Evolutionary conservation across 2,797 vertebrate genomes (phyloP).

Genomic region (Serranus cabrilla): DNA sequence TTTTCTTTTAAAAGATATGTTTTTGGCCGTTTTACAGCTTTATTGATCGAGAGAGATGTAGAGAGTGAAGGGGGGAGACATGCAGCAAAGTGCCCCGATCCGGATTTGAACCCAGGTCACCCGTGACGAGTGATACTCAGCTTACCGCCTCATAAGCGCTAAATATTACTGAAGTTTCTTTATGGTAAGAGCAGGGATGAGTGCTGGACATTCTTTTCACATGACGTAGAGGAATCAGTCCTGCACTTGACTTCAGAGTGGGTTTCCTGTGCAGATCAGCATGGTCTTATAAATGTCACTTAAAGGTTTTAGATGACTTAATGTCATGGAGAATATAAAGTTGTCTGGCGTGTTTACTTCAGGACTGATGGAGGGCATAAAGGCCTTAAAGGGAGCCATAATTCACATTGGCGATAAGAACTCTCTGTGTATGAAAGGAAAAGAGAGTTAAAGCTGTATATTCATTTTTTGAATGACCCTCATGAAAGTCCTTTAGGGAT

Average conservation of each 20-base stretch:
- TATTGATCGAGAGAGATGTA: no score
- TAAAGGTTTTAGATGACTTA: conserved; percentile 50
- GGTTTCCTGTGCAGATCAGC: conserved; percentile 57
- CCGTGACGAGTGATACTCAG: no score
- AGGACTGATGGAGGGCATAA: conserved; percentile 34
- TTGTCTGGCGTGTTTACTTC: conserved; percentile 33
- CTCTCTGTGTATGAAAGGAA: conserved; percentile 5
- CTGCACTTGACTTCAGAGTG: conserved; percentile 54
- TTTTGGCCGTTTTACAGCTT: no score
- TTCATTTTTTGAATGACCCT: not conserved
- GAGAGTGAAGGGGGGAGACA: no score
- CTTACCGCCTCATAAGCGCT: no score
- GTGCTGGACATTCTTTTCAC: conserved; percentile 52
- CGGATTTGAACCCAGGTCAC: no score
- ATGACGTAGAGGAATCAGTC: conserved; percentile 58
- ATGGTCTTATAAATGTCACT: conserved; percentile 74
- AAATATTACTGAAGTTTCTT: no score
- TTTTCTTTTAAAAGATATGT: no score
- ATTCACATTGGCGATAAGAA: conserved; percentile 1
- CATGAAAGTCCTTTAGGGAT: conserved; percentile 15
- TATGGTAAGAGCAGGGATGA: conserved; percentile 8
- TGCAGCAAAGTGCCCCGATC: no score
- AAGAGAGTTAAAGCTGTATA: not conserved
- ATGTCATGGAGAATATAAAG: conserved; percentile 55
- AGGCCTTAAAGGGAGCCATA: conserved; percentile 35